Percentiles rank a stretch among this genome's conserved stretches.
Conservation (phyloP, 1,140 invertebrate species). For the Dendrolimus punctatus region DNA sequence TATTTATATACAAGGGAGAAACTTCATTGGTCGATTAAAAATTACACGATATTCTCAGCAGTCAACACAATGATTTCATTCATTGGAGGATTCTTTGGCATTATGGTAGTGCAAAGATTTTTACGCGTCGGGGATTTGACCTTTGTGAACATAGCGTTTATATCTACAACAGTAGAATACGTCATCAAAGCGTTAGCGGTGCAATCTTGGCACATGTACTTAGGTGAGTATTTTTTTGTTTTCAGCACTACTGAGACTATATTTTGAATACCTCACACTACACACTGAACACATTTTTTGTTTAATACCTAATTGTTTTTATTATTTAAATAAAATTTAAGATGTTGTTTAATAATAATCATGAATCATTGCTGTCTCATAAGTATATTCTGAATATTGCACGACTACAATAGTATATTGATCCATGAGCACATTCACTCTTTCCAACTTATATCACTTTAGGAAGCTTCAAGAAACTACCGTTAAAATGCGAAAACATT, state of each 20-base stretch:
- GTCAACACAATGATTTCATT: conserved; percentile 57
- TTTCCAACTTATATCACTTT: no score
- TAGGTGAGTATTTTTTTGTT: conserved; percentile 54
- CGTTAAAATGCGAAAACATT: no score
- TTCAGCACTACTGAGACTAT: background rate
- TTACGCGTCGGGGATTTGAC: conserved; percentile 55
- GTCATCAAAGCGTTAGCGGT: conserved; percentile 71
- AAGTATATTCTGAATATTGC: no score
- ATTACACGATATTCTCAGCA: conserved; percentile 73
- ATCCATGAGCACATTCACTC: no score
- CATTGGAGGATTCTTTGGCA: conserved; percentile 68
- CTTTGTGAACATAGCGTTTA: conserved; percentile 52
- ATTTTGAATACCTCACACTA: background rate
- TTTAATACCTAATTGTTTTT: no score
- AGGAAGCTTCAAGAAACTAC: no score
- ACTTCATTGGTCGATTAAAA: conserved; percentile 77
- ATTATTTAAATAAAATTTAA: no score
- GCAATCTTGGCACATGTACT: conserved; percentile 78
- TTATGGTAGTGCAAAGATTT: conserved; percentile 69
- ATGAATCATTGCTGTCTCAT: no score
- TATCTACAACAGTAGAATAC: conserved; percentile 57
- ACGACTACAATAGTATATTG: no score
- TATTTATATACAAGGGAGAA: conserved; percentile 78
- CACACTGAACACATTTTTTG: no score
- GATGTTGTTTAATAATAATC: no score